Evolutionary conservation across 2,113 vertebrate species (phyloP).

Genomic region (Brachyistius frenatus): DNA sequence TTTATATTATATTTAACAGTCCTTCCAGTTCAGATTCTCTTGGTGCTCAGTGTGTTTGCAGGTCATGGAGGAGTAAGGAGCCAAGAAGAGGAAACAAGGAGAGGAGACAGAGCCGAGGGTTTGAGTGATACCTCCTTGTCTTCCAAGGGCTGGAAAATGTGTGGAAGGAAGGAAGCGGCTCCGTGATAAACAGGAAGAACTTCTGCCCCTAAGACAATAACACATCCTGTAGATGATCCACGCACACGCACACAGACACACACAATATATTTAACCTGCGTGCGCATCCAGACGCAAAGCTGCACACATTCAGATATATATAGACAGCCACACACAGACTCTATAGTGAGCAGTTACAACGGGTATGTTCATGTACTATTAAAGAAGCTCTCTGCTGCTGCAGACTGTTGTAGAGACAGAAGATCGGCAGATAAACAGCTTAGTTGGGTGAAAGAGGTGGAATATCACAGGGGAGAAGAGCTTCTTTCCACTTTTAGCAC

Average conservation of each 20-base stretch:
- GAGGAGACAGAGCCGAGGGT: slow-evolving; percentile 14
- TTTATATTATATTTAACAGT: background rate
- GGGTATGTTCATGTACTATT: slow-evolving; percentile 6
- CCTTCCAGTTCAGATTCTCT: background rate
- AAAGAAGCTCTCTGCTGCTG: slow-evolving; percentile 1
- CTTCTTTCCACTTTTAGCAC: slow-evolving; percentile 35
- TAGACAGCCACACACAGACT: too few species aligned
- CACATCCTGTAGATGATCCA: slow-evolving; percentile 61
- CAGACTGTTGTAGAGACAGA: background rate
- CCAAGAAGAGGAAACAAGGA: slow-evolving; percentile 25
- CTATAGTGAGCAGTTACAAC: too few species aligned
- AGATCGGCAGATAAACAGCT: slow-evolving; percentile 18
- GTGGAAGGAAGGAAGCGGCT: slow-evolving; percentile 74
- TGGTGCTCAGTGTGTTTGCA: background rate
- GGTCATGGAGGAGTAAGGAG: slow-evolving; percentile 6
- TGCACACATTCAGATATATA: too few species aligned
- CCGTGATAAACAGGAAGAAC: slow-evolving; percentile 81
- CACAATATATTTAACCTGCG: background rate
- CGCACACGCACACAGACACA: background rate
- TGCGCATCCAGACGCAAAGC: background rate
- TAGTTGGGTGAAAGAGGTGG: background rate
- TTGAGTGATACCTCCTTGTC: slow-evolving; percentile 52
- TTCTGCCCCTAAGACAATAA: slow-evolving; percentile 77
- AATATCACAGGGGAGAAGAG: slow-evolving; percentile 17
- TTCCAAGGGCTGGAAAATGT: slow-evolving; percentile 60